Percentiles rank a stretch among this genome's conserved stretches.
phyloP scores from a whole-genome alignment of 2,113 vertebrate genomes.

The Pterocles gutturalis region DNA sequence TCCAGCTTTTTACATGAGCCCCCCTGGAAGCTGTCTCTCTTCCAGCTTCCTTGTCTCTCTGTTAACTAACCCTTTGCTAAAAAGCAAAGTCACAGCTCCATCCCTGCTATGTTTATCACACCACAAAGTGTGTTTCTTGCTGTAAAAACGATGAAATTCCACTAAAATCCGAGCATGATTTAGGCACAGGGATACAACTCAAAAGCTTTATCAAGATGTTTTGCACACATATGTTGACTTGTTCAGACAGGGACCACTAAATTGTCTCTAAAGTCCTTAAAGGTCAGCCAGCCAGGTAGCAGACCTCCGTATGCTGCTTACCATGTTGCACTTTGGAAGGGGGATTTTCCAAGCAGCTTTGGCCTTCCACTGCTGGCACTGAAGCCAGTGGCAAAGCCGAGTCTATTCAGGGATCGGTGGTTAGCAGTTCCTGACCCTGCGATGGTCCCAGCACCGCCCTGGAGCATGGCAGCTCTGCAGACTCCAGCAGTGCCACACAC shows the following conservation, averaged over 20 bases:
- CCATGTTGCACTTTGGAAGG: background rate
- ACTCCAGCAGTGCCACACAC: background rate
- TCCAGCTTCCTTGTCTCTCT: background rate
- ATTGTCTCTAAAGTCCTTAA: background rate
- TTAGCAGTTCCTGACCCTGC: background rate
- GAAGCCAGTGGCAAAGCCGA: background rate
- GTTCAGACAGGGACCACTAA: background rate
- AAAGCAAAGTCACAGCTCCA: background rate
- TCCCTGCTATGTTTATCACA: background rate
- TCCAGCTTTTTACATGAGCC: background rate
- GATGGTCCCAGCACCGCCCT: background rate
- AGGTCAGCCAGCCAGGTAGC: background rate
- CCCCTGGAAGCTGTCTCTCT: background rate
- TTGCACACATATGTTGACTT: accelerated
- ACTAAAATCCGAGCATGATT: background rate
- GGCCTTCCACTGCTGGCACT: background rate
- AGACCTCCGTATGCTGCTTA: background rate
- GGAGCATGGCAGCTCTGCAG: background rate
- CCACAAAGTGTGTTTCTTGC: background rate
- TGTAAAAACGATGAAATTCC: background rate
- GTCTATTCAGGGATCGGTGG: background rate
- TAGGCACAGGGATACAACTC: background rate
- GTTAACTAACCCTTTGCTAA: background rate
- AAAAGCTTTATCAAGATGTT: background rate
- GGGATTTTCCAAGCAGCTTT: background rate